Percentiles rank a stretch among this genome's conserved stretches.
Conservation (phyloP, 2,888 invertebrate genomes). For the Lepidochitona cinerea region DNA sequence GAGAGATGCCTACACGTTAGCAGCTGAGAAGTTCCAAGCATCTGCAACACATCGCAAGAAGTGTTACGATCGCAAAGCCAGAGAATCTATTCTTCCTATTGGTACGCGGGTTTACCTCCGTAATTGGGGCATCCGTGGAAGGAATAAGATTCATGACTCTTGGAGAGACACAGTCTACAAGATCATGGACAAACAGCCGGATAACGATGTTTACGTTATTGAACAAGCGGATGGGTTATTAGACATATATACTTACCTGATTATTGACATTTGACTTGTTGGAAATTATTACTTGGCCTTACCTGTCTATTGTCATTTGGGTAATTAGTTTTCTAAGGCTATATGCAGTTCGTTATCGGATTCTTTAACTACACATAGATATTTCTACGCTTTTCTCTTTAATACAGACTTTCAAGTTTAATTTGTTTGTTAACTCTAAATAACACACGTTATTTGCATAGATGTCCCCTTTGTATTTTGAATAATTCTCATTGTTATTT, state of each 20-base stretch:
- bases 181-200: background rate
- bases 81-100: background rate
- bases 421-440: too few species aligned
- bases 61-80: background rate
- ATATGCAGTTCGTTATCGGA: too few species aligned
- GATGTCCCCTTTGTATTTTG: too few species aligned
- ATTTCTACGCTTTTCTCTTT: too few species aligned
- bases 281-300: too few species aligned
- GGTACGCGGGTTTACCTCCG: slow-evolving; percentile 11
- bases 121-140: background rate
- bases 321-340: too few species aligned
- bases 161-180: background rate
- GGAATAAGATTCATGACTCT: slow-evolving; percentile 16
- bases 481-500: too few species aligned
- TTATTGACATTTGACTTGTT: too few species aligned
- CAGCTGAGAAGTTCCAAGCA: background rate
- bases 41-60: background rate
- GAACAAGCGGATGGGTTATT: background rate
- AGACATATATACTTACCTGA: background rate
- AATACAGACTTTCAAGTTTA: too few species aligned
- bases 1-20: background rate
- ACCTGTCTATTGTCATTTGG: too few species aligned
- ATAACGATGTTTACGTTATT: slow-evolving; percentile 6
- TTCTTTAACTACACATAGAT: too few species aligned
- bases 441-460: too few species aligned